Evolutionary conservation across 2,888 invertebrate genomes (phyloP).

Genomic region (Mellilla xanthometata): DNA sequence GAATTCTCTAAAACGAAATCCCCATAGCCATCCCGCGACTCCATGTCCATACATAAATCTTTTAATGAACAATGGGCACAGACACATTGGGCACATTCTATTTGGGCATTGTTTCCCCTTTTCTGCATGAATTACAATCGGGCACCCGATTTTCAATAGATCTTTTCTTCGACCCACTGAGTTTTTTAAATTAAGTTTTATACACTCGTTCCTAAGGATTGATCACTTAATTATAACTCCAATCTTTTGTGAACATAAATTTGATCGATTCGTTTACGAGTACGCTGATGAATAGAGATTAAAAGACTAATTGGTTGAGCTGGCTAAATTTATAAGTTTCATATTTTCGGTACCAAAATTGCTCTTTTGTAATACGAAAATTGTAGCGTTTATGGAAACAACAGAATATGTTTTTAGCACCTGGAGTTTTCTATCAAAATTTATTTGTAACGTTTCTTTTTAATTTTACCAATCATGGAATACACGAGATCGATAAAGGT

Average conservation of each 20-base stretch:
- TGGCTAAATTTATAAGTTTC: neutral
- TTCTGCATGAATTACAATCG: constrained; percentile 22
- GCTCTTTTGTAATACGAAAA: no score
- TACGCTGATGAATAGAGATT: neutral
- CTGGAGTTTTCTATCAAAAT: no score
- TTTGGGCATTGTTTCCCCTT: constrained; percentile 27
- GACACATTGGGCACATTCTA: constrained; percentile 23
- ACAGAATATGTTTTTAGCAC: no score
- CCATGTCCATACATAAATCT: constrained; percentile 14
- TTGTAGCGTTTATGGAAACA: no score
- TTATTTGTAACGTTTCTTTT: no score
- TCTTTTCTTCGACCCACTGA: constrained; percentile 21
- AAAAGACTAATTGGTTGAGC: constrained; percentile 3
- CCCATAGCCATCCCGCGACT: neutral
- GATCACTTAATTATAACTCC: constrained; percentile 7
- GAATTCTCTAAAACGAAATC: neutral
- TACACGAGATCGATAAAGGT: no score
- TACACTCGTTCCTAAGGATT: constrained; percentile 5
- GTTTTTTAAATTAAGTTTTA: constrained; percentile 17
- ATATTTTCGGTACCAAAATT: neutral
- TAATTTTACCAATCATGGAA: no score
- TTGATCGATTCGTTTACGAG: constrained; percentile 4
- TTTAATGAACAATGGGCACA: constrained; percentile 25
- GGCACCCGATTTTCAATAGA: constrained; percentile 26
- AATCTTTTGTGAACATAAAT: constrained; percentile 8